A percentile compares a stretch with the other conserved stretches of the same genome.
These are phyloP conservation scores for Drosophila antonietae DNA, from an alignment of 2,888 invertebrate genomes.

Conservation along the genomic window DNA sequence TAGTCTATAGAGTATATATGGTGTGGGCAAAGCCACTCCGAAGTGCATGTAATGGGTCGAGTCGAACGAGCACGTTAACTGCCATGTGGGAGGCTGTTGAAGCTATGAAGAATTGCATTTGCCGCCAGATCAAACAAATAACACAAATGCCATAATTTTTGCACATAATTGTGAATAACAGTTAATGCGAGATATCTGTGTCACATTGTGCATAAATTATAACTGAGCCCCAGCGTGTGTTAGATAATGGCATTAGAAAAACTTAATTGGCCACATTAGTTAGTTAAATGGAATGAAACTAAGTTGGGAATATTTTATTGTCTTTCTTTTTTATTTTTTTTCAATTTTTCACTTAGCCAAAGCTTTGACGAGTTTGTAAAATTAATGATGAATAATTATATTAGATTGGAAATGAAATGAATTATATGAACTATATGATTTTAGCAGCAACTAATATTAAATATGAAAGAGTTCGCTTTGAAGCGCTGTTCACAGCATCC, in stretches of 20 bases:
- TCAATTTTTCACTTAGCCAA: neutral
- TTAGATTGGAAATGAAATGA: no score
- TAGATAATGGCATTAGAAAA: constrained; percentile 19
- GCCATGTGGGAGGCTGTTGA: constrained; percentile 51
- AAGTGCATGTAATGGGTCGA: constrained; percentile 59
- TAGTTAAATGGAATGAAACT: constrained; percentile 8
- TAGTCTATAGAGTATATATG: constrained; percentile 44
- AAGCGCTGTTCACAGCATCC: neutral
- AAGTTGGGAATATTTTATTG: neutral
- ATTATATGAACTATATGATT: neutral
- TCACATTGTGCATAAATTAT: constrained; percentile 7
- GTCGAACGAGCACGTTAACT: constrained; percentile 47
- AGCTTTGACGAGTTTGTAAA: neutral
- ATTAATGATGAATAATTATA: neutral
- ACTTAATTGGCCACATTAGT: constrained; percentile 13
- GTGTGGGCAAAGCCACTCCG: constrained; percentile 55
- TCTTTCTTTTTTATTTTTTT: neutral
- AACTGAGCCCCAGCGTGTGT: constrained; percentile 2
- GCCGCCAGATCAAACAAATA: neutral
- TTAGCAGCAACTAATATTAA: neutral
- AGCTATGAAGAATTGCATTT: constrained; percentile 30
- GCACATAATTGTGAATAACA: constrained; percentile 17
- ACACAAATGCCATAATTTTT: constrained; percentile 13
- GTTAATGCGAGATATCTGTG: constrained; percentile 5
- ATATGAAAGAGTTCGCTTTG: neutral